Evolutionary conservation across 2,888 invertebrate genomes (phyloP).

Genomic region (Apamea monoglypha): DNA sequence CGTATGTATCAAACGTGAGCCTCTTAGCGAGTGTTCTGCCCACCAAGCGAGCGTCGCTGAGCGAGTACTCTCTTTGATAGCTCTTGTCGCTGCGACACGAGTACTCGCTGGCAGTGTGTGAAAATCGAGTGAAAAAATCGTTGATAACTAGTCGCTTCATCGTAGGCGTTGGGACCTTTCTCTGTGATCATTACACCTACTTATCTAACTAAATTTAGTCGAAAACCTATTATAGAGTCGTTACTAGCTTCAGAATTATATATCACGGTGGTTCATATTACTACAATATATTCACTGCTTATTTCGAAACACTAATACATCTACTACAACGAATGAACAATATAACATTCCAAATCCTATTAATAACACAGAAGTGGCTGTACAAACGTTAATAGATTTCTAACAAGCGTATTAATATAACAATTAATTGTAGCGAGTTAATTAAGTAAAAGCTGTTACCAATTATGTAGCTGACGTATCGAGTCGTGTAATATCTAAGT

Average conservation of each 20-base stretch:
- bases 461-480: slow-evolving; percentile 47
- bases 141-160: too few relatives aligned
- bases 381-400: slow-evolving; percentile 36
- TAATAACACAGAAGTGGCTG: slow-evolving; percentile 16
- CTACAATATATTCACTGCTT: background rate
- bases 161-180: too few relatives aligned
- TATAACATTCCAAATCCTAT: background rate
- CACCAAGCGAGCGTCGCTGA: too few relatives aligned
- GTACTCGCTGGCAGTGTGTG: too few relatives aligned
- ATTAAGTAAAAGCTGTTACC: slow-evolving; percentile 48
- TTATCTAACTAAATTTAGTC: background rate
- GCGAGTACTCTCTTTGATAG: too few relatives aligned
- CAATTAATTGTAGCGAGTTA: slow-evolving; percentile 59
- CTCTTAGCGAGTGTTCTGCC: too few relatives aligned
- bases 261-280: background rate
- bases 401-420: slow-evolving; percentile 50
- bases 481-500: slow-evolving; percentile 39
- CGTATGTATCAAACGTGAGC: too few relatives aligned
- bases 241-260: background rate
- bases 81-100: too few relatives aligned
- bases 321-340: background rate
- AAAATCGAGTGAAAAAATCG: too few relatives aligned
- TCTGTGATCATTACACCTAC: background rate
- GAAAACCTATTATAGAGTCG: background rate
- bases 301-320: too few relatives aligned